Base-by-base conservation (phyloP, 2,113 vertebrate genomes). In the Oxyura jamaicensis region DNA sequence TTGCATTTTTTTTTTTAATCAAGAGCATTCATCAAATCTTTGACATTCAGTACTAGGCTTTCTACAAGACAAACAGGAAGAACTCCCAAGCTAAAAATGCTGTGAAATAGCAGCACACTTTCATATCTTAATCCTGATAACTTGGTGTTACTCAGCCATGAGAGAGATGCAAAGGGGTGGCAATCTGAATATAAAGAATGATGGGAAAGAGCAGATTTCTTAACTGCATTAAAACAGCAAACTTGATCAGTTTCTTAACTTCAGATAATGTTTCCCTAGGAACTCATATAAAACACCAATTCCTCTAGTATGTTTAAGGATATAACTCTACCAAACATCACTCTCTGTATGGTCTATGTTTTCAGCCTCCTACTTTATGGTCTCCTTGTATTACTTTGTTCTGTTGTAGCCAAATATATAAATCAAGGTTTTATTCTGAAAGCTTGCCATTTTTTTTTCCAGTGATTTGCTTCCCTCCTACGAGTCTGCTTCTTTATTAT, bases 401-500 rank as follows among this genome's bases (percentile, higher is more conserved):
- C 62, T 91, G 29, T 31, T 41, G 48, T 48, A 82, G 21, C 77
- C 55, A 90, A 74, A 19, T 10, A 41, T 8, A 22, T 73, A 91
- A 84, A 95, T 85, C 44, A 76, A 92, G 44, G 20, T 16, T 94
- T 92, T 76, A 87, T 76, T 78, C 62, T 77, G 36, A 80, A 87
- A 59, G 6, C 48, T 26, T 89, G 17, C 55, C 81, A 91, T 77
- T 84, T 92, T 87, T 85, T 84, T 92, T 87, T 85, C 10, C 28
- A 82, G 25, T 39, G 31, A 84, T 85, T 88, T 90, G 36, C 63
- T 88, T 90, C 41, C 44, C 69, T 82, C 52, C 73, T 65, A 74
- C 58, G 81, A 91, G 39, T 22, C 41, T 89, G 42, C 21, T 65
- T 83, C 84, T 93, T 90, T 46, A 91, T 89, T 63, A 91, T 55